Evolutionary conservation across 1,140 invertebrate genomes (phyloP).

Genomic region (Trypoxylus dichotomus): DNA sequence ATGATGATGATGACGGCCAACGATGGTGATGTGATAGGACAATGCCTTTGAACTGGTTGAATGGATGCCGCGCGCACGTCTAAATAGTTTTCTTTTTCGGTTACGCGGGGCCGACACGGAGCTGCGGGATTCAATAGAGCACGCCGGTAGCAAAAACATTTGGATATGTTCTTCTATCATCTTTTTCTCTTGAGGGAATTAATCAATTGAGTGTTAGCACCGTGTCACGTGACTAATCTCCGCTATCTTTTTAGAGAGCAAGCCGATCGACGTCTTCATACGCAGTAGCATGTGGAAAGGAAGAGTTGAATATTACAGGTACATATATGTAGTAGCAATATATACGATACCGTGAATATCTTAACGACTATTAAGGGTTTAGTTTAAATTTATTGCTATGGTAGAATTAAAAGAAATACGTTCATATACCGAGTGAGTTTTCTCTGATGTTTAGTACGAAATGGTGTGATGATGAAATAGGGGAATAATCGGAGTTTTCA

Average conservation of each 20-base stretch:
- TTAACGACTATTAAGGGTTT: no score
- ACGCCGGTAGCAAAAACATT: conserved; percentile 29
- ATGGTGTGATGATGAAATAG: no score
- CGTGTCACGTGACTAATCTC: conserved; percentile 29
- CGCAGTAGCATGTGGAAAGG: background rate
- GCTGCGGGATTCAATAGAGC: conserved; percentile 12
- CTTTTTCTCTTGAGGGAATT: conserved; percentile 23
- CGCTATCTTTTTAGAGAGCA: conserved; percentile 5
- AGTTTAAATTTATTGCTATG: no score
- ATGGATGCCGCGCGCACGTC: conserved; percentile 21
- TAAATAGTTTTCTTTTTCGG: conserved; percentile 27
- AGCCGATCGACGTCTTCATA: conserved; percentile 26
- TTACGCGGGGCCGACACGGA: background rate
- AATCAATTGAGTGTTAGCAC: conserved; percentile 29
- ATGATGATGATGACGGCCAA: conserved; percentile 16
- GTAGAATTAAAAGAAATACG: no score
- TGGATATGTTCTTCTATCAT: conserved; percentile 1
- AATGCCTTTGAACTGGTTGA: conserved; percentile 27
- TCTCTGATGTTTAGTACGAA: no score
- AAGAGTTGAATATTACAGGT: no score
- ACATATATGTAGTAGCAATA: no score
- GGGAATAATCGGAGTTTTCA: no score
- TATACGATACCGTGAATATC: no score
- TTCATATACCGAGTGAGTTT: no score
- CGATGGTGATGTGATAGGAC: conserved; percentile 4